Evolutionary conservation across 2,797 vertebrate genomes (phyloP).

Genomic region (Acanthurus lineatus): DNA sequence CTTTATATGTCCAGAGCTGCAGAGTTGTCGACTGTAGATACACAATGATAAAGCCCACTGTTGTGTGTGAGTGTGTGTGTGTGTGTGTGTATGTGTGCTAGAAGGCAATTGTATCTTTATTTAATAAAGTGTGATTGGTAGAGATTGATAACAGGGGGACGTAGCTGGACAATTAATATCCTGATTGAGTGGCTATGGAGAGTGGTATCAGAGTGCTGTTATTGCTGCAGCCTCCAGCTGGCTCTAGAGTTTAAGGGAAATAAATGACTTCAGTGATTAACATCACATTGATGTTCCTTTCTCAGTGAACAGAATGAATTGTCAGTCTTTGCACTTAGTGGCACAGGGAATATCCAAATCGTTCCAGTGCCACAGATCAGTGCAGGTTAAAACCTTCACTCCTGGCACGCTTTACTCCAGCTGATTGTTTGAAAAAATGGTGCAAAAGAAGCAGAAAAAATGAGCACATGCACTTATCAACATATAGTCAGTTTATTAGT

Average conservation of each 20-base stretch:
- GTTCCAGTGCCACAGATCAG: slow-evolving; percentile 57
- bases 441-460: slow-evolving; percentile 3
- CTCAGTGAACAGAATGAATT: slow-evolving; percentile 66
- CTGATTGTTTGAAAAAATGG: slow-evolving; percentile 31
- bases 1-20: slow-evolving; percentile 48
- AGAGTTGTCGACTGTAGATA: slow-evolving; percentile 57
- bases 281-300: slow-evolving; percentile 72
- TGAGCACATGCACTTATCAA: slow-evolving; percentile 27
- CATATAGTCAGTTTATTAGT: slow-evolving; percentile 11
- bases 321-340: slow-evolving; percentile 67
- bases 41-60: slow-evolving; percentile 54
- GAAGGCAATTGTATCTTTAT: slow-evolving; percentile 76
- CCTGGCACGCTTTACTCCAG: not conserved
- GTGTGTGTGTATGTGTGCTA: slow-evolving; percentile 47
- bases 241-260: slow-evolving; percentile 75
- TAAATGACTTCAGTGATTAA: slow-evolving; percentile 80
- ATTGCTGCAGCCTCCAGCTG: slow-evolving; percentile 74
- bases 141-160: slow-evolving; percentile 80
- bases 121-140: slow-evolving; percentile 78
- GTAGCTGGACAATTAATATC: slow-evolving; percentile 82
- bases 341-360: slow-evolving; percentile 57
- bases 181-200: slow-evolving; percentile 72
- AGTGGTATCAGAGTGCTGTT: slow-evolving; percentile 65
- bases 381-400: slow-evolving; percentile 42
- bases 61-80: slow-evolving; percentile 10